Conservation (phyloP, 2,797 vertebrate genomes). For the Prionace glauca region DNA sequence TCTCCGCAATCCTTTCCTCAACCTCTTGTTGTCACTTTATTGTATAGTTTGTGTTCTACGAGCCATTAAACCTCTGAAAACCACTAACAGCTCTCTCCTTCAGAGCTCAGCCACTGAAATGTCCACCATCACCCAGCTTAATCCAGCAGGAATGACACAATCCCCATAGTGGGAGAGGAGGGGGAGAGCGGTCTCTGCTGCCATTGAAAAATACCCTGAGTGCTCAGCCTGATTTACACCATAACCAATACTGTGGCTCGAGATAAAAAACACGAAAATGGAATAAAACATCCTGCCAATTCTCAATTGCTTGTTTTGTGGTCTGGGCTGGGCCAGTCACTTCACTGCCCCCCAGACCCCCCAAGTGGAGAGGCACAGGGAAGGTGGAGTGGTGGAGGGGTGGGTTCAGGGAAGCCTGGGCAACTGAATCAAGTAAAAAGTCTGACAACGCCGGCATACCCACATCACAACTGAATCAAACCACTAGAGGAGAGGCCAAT, state of each 20-base stretch:
- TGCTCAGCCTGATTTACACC: background rate
- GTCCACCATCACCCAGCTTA: background rate
- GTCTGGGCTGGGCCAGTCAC: background rate
- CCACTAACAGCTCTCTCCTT: background rate
- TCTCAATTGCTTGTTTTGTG: background rate
- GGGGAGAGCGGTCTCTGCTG: background rate
- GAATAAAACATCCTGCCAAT: background rate
- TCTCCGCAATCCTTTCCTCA: no score
- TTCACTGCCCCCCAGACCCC: no score
- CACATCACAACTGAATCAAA: no score
- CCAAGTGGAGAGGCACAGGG: no score
- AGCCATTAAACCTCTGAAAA: background rate
- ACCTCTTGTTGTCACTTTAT: background rate
- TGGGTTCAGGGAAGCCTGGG: no score
- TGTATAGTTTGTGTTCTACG: background rate
- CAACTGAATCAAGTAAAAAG: no score
- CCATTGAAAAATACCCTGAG: background rate
- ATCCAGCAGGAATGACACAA: background rate
- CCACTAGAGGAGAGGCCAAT: no score
- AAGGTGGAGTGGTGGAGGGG: no score
- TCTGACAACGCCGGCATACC: no score
- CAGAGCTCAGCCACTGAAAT: background rate
- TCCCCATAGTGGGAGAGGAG: background rate
- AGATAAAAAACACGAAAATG: background rate
- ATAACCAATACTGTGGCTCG: background rate